Evolutionary conservation across 2,888 invertebrate species (phyloP).

Genomic region (Caprella mutica): DNA sequence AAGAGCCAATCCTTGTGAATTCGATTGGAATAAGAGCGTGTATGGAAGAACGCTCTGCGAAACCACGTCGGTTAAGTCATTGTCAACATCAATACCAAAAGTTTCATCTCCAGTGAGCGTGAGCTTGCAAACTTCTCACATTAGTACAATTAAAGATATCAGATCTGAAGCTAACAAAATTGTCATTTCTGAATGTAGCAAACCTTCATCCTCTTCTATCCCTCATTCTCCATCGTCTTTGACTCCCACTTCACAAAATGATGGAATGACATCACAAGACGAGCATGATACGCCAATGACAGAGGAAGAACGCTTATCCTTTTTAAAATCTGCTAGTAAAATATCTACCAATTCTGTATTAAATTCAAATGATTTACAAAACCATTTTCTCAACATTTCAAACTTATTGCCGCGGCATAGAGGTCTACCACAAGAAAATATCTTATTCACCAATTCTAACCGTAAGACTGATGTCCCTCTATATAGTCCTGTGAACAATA

Average conservation of each 20-base stretch:
- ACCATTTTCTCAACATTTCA: constrained; percentile 13
- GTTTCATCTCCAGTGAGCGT: too few relatives aligned
- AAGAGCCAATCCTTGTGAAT: background rate
- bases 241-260: background rate
- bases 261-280: constrained; percentile 1
- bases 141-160: too few relatives aligned
- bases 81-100: too few relatives aligned
- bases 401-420: constrained; percentile 11
- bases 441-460: too few relatives aligned
- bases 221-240: background rate
- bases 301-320: constrained; percentile 25
- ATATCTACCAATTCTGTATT: constrained; percentile 7
- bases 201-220: too few relatives aligned
- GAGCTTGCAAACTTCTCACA: too few relatives aligned
- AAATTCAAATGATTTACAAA: too few relatives aligned
- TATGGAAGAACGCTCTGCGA: too few relatives aligned
- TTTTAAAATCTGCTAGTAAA: constrained; percentile 22
- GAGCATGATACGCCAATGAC: constrained; percentile 15
- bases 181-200: too few relatives aligned
- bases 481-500: constrained; percentile 28
- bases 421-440: constrained; percentile 17
- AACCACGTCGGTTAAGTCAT: too few relatives aligned
- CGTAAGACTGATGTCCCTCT: too few relatives aligned
- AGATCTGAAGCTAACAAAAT: too few relatives aligned
- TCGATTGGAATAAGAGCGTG: constrained; percentile 3